These are phyloP conservation scores for Epirrita christyi DNA, from an alignment of 2,888 invertebrate genomes.

Conservation along the genomic window DNA sequence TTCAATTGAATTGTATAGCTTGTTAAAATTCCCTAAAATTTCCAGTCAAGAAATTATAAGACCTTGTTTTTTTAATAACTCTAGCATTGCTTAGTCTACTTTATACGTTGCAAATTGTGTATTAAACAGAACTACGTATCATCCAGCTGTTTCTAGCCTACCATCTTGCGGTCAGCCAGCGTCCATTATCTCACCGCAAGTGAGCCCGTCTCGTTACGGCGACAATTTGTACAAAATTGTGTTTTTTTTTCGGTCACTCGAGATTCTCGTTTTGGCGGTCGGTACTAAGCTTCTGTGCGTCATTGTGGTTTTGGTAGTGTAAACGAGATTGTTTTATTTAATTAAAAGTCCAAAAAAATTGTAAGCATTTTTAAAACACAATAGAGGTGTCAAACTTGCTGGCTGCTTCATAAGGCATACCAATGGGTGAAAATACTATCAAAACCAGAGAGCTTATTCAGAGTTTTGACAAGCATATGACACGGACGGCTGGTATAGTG, in stretches of 20 bases:
- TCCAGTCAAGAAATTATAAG: not conserved
- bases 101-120: constrained; percentile 14
- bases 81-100: constrained; percentile 13
- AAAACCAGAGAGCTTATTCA: too few relatives aligned
- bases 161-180: constrained; percentile 23
- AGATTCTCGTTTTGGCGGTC: constrained; percentile 17
- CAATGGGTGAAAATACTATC: too few relatives aligned
- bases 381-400: too few relatives aligned
- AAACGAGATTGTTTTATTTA: constrained; percentile 10
- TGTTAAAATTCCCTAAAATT: too few relatives aligned
- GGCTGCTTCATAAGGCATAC: too few relatives aligned
- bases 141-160: constrained; percentile 4
- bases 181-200: constrained; percentile 28
- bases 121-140: constrained; percentile 11
- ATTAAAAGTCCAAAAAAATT: not conserved
- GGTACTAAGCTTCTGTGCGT: constrained; percentile 17
- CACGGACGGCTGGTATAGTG: too few relatives aligned
- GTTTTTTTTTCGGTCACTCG: constrained; percentile 8
- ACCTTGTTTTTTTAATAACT: not conserved
- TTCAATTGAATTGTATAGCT: too few relatives aligned
- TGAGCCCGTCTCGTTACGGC: constrained; percentile 25
- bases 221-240: constrained; percentile 25
- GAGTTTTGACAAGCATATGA: too few relatives aligned
- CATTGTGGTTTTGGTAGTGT: constrained; percentile 19
- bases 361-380: too few relatives aligned